These are phyloP conservation scores for Eulemur coronatus DNA, from an alignment of 2,797 vertebrate genomes.

Conservation along the genomic window DNA sequence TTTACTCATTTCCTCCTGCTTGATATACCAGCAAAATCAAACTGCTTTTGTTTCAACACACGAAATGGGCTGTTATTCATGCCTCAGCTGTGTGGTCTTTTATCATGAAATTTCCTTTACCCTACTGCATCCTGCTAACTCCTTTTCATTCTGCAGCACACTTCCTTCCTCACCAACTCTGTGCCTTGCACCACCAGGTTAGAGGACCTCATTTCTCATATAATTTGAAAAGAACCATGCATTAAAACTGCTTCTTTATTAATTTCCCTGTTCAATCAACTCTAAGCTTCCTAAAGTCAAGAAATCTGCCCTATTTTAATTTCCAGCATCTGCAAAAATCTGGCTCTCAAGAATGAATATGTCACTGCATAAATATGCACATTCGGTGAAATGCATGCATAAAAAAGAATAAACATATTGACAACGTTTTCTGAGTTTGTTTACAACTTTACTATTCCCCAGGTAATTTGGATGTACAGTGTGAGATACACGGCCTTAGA, in stretches of 20 bases:
- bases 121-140: background rate
- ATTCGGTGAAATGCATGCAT: background rate
- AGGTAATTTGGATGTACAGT: background rate
- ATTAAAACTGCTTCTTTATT: background rate
- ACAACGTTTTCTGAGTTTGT: background rate
- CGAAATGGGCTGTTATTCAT: background rate
- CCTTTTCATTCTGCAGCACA: background rate
- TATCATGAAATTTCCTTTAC: background rate
- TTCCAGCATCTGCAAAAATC: background rate
- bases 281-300: conserved; percentile 1
- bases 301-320: background rate
- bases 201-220: background rate
- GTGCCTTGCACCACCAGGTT: background rate
- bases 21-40: background rate
- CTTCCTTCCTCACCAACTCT: background rate
- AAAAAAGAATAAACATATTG: background rate
- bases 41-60: background rate
- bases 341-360: background rate
- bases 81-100: background rate
- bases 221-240: background rate
- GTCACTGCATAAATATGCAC: background rate
- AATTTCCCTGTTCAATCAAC: background rate
- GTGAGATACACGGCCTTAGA: background rate
- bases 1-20: background rate
- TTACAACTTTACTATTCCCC: background rate